Conservation (phyloP, 2,113 vertebrate species). For the Lepisosteus osseus region DNA sequence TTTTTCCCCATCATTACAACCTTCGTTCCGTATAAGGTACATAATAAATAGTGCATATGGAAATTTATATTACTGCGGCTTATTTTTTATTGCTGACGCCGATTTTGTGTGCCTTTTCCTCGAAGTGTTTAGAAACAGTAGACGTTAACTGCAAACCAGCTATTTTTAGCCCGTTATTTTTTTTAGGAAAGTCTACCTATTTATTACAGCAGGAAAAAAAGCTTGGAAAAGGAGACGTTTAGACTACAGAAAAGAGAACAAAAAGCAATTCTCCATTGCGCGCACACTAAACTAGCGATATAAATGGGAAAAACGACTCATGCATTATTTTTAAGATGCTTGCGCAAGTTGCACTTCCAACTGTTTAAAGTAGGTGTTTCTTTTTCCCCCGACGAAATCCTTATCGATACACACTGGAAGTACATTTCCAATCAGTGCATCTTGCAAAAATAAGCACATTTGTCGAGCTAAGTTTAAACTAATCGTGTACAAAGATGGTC, state of each 20-base stretch:
- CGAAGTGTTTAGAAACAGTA: constrained; percentile 32
- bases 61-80: background rate
- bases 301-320: constrained; percentile 33
- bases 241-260: background rate
- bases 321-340: constrained; percentile 15
- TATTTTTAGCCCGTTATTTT: constrained; percentile 46
- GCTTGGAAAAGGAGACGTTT: constrained; percentile 31
- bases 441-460: background rate
- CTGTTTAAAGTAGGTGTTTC: constrained; percentile 9
- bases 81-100: constrained; percentile 23
- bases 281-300: constrained; percentile 25
- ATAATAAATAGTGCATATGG: no score
- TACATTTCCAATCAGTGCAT: background rate
- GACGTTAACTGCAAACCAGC: constrained; percentile 25
- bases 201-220: constrained; percentile 35
- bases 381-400: no score
- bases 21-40: no score
- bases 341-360: constrained; percentile 41
- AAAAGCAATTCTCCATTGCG: constrained; percentile 38
- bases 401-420: no score
- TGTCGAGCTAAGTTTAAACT: no score
- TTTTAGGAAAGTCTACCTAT: constrained; percentile 40
- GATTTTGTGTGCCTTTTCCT: constrained; percentile 26
- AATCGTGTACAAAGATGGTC: no score
- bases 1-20: no score